These are phyloP conservation scores for Epirrhoe alternata DNA, from an alignment of 2,888 invertebrate species.

Conservation along the genomic window DNA sequence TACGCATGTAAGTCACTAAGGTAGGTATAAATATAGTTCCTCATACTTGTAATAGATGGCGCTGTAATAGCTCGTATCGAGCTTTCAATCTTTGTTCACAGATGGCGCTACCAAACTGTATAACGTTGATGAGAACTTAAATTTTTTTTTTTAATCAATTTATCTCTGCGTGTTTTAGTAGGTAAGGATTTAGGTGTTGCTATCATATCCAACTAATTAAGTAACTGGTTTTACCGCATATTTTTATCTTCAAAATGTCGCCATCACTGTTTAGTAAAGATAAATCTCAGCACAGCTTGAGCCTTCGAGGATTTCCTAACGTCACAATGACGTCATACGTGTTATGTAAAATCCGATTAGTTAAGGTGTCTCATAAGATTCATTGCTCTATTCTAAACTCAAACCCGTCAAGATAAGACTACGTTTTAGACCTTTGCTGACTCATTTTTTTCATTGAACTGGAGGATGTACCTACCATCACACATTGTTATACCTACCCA, in stretches of 20 bases:
- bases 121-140: no score
- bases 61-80: conserved; percentile 13
- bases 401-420: conserved; percentile 12
- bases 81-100: not conserved
- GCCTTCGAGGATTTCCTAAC: conserved; percentile 26
- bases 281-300: not conserved
- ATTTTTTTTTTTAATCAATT: no score
- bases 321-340: conserved; percentile 44
- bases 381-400: conserved; percentile 11
- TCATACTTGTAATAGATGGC: conserved; percentile 40
- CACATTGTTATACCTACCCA: not conserved
- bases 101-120: conserved; percentile 5
- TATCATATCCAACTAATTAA: not conserved
- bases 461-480: not conserved
- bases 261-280: not conserved
- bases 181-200: no score
- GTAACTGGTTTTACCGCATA: not conserved
- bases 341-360: conserved; percentile 46
- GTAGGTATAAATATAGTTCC: not conserved
- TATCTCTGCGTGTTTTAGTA: no score
- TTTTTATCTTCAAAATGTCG: no score
- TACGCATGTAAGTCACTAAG: not conserved
- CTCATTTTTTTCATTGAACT: conserved; percentile 9
- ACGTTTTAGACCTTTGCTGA: conserved; percentile 15
- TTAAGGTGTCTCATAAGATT: conserved; percentile 2